Evolutionary conservation across 2,113 vertebrate genomes (phyloP).

Genomic region (Mobula birostris): DNA sequence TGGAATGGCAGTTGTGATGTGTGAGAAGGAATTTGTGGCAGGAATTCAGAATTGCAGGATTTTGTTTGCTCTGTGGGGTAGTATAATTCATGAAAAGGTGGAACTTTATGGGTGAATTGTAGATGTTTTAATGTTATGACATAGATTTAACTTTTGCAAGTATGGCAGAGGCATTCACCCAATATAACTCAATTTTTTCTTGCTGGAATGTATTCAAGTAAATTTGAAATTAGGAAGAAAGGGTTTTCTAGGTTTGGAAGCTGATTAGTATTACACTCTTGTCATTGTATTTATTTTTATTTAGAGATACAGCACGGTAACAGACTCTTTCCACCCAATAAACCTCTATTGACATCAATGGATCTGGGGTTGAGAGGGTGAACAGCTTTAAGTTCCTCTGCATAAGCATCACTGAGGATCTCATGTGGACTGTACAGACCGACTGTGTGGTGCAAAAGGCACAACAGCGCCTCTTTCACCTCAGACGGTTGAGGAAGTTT

Average conservation of each 20-base stretch:
- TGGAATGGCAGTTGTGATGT: neutral
- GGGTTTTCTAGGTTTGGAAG: neutral
- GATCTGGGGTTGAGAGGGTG: no score
- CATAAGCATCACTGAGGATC: no score
- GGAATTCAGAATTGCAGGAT: neutral
- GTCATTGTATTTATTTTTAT: neutral
- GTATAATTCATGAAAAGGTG: neutral
- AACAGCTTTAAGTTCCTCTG: no score
- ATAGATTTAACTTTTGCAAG: neutral
- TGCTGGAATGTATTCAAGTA: neutral
- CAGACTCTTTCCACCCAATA: no score
- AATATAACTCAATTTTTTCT: neutral
- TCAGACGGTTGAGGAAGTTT: no score
- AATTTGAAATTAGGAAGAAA: neutral
- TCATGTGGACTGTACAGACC: no score
- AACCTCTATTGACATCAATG: no score
- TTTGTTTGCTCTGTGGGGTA: neutral
- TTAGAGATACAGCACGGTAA: no score
- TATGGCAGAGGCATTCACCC: neutral
- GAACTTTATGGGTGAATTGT: neutral
- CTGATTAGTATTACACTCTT: neutral
- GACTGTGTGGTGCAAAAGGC: no score
- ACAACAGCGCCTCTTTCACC: no score
- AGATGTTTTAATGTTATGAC: neutral
- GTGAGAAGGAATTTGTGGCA: neutral